A percentile compares a stretch with the other conserved stretches of the same genome.
Evolutionary conservation across 2,113 vertebrate genomes (phyloP).

Genomic region (Poeciliopsis turrubarensis): DNA sequence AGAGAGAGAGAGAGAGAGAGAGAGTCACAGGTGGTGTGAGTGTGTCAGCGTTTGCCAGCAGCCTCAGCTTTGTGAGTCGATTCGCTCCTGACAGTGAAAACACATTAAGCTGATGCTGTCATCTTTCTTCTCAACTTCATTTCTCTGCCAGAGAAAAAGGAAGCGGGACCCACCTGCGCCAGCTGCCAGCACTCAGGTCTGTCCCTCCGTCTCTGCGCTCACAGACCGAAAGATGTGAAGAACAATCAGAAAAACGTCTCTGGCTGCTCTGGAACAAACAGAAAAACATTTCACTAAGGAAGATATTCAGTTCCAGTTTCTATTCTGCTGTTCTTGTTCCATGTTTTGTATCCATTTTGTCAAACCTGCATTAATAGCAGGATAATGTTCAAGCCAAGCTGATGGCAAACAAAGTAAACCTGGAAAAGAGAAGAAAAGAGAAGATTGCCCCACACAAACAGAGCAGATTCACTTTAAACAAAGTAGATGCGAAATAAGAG

Average conservation of each 20-base stretch:
- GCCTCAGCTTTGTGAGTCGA: constrained; percentile 12
- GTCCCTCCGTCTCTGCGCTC: constrained; percentile 29
- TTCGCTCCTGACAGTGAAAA: constrained; percentile 28
- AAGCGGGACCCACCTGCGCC: constrained; percentile 49
- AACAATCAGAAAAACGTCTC: constrained; percentile 2
- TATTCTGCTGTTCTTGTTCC: constrained; percentile 10
- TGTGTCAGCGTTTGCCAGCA: constrained; percentile 1
- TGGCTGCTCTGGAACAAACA: constrained; percentile 20
- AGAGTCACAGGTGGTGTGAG: constrained; percentile 5
- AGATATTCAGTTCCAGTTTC: constrained; percentile 26
- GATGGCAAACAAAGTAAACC: not conserved
- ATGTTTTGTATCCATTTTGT: constrained; percentile 18
- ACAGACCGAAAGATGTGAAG: constrained; percentile 1
- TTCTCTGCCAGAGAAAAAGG: constrained; percentile 31
- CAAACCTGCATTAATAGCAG: not conserved
- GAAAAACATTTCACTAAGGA: constrained; percentile 36
- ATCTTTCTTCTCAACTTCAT: constrained; percentile 49
- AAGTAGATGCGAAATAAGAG: not conserved
- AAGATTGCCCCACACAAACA: too few relatives aligned
- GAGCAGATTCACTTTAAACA: too few relatives aligned
- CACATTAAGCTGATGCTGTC: constrained; percentile 53
- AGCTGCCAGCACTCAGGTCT: constrained; percentile 48
- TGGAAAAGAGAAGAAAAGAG: not conserved
- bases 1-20: too few relatives aligned
- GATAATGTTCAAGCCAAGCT: not conserved